A percentile compares a stretch with the other conserved stretches of the same genome.
These are phyloP conservation scores for Stenolophus ochropezus DNA, from an alignment of 2,888 invertebrate genomes.

Conservation along the genomic window DNA sequence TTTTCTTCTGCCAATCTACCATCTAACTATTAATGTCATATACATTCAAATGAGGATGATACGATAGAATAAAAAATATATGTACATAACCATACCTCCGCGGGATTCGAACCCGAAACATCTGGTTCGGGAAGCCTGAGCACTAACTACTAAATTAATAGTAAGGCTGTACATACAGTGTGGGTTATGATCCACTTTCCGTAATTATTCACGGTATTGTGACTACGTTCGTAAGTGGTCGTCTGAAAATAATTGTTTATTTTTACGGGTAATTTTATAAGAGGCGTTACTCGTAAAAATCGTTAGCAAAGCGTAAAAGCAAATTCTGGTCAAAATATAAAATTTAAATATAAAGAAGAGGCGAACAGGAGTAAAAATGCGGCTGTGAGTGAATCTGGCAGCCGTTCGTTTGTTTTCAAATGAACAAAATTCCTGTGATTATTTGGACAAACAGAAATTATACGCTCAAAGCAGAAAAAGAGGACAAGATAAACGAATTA, in stretches of 20 bases:
- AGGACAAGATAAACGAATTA: background rate
- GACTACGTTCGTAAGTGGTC: too few relatives aligned
- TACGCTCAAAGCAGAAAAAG: background rate
- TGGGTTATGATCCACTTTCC: too few relatives aligned
- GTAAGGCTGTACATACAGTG: too few relatives aligned
- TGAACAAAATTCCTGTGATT: background rate
- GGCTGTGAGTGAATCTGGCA: background rate
- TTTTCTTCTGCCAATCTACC: too few relatives aligned
- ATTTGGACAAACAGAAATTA: background rate
- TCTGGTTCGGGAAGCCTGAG: too few relatives aligned
- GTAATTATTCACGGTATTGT: too few relatives aligned
- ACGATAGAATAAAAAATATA: too few relatives aligned
- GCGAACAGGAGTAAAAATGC: background rate
- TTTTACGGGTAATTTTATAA: background rate
- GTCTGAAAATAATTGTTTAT: background rate
- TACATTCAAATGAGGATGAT: too few relatives aligned
- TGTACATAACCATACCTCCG: too few relatives aligned
- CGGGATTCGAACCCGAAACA: too few relatives aligned
- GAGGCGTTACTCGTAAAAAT: background rate
- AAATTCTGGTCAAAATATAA: background rate
- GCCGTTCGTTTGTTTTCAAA: background rate
- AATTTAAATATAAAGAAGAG: background rate
- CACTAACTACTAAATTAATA: too few relatives aligned
- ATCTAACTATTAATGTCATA: too few relatives aligned
- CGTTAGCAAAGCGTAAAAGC: background rate